Evolutionary conservation across 2,113 vertebrate species (phyloP), one percentile per base, ranked within the genome.

Genomic region (Odontophorus gujanensis): DNA sequence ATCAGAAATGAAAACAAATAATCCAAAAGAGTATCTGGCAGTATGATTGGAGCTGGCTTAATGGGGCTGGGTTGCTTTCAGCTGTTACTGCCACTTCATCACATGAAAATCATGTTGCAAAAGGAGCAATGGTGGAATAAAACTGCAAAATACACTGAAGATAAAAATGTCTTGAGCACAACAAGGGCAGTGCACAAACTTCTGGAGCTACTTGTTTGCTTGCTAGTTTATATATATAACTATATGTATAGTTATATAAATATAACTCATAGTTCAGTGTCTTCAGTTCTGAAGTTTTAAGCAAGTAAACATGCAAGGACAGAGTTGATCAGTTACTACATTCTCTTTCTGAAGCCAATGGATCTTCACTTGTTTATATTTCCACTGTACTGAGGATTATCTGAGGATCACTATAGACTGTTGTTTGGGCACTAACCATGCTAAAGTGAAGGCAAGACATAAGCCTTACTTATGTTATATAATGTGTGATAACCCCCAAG

Each of bases 281-380:
- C 42, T 95, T 76, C 28, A 69, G 40, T 85, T 94, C 78, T 83
- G 77, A 86, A 92, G 66, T 87, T 26, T 73, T 89, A 82, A 69
- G 51, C 30, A 82, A 87, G 24, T 73, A 10, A 89, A 67, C 14
- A 11, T 42, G 22, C n/a, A 85, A 66, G 77, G 30, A 79, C 30
- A 83, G 48, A 77, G 26, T 38, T n/a, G 24, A 30, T 48, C 48
- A 77, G 24, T 77, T 91, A 50, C n/a, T 59, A 38, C 40, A 55
- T 50, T 38, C n/a, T 76, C 22, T 22, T 67, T 63, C 76, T 92
- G 83, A 93, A 95, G 73, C 50, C 62, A 86, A 8, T 0, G 5
- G 36, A 32, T 6, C 34, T 80, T 73, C 61, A n/a, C 22, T 75
- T 50, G 19, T 81, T 90, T 88, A 48, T 32, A 10, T 82, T 61